Percentiles rank a stretch among this genome's conserved stretches.
Conservation (phyloP, 2,113 vertebrate genomes). For the Pomatostomus ruficeps region DNA sequence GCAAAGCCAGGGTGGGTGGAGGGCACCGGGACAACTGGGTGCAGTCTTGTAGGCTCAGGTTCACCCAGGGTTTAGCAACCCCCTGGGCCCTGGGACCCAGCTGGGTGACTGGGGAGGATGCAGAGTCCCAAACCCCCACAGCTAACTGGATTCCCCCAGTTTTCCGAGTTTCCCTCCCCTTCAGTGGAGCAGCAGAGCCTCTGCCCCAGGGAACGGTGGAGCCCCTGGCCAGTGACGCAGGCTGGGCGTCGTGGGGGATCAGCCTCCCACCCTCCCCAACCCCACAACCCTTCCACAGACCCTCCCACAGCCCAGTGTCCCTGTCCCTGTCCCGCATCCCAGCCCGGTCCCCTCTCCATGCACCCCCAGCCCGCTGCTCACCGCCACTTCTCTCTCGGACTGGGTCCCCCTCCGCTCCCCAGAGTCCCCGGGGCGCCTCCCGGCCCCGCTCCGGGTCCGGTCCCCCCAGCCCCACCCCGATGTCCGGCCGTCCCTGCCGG, state of each 20-base stretch:
- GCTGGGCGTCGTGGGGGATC: background rate
- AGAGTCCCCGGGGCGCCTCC: background rate
- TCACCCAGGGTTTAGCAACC: background rate
- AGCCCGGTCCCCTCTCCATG: background rate
- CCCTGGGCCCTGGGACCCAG: fast-evolving
- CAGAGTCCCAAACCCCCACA: background rate
- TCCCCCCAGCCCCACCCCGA: too few species aligned
- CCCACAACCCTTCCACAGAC: background rate
- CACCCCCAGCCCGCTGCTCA: background rate
- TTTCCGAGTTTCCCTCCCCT: background rate
- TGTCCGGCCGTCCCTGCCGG: background rate
- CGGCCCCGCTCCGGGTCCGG: background rate
- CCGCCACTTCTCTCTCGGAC: background rate
- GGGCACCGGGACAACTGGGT: fast-evolving
- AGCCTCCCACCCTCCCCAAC: background rate
- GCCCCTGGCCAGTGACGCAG: background rate
- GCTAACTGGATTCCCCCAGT: background rate
- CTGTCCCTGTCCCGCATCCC: background rate
- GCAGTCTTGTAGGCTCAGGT: background rate
- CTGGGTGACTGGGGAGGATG: background rate
- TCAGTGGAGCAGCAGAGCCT: background rate
- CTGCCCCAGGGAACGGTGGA: background rate
- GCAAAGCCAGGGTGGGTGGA: background rate
- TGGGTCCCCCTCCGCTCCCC: background rate
- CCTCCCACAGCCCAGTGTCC: background rate